A percentile compares a stretch with the other conserved stretches of the same genome.
phyloP scores from a whole-genome alignment of 2,113 vertebrate genomes.

The Numenius arquata region DNA sequence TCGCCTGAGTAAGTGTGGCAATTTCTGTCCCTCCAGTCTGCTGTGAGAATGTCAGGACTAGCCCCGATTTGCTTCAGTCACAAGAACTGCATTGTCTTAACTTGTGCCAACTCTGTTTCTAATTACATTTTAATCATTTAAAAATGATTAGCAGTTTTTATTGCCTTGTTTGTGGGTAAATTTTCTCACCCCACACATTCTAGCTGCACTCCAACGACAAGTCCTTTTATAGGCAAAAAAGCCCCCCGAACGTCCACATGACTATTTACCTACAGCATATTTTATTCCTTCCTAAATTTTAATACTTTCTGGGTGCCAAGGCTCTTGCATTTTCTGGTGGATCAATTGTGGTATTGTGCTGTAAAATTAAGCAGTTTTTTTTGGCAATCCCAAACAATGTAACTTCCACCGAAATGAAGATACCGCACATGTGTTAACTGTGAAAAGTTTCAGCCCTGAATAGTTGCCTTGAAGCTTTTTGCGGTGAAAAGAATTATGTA shows the following conservation, averaged over 20 bases:
- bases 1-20: slow-evolving; percentile 42
- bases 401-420: slow-evolving; percentile 61
- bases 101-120: slow-evolving; percentile 67
- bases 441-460: slow-evolving; percentile 55
- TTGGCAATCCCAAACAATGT: slow-evolving; percentile 57
- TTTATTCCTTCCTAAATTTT: slow-evolving; percentile 56
- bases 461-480: slow-evolving; percentile 61
- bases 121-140: slow-evolving; percentile 69
- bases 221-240: slow-evolving; percentile 67
- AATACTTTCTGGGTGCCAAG: slow-evolving; percentile 47
- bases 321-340: slow-evolving; percentile 45
- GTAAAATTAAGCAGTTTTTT: slow-evolving; percentile 62
- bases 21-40: slow-evolving; percentile 52
- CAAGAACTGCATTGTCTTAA: slow-evolving; percentile 65
- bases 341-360: slow-evolving; percentile 60
- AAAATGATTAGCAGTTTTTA: slow-evolving; percentile 69
- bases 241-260: not conserved
- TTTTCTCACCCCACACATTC: slow-evolving; percentile 66
- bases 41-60: slow-evolving; percentile 55
- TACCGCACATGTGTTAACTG: slow-evolving; percentile 52
- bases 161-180: slow-evolving; percentile 65
- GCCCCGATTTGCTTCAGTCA: slow-evolving; percentile 53
- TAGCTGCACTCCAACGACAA: slow-evolving; percentile 46
- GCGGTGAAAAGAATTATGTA: slow-evolving; percentile 59
- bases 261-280: slow-evolving; percentile 61